Base-by-base conservation (phyloP, 2,797 vertebrate genomes). In the Pangasius mekongensis region DNA sequence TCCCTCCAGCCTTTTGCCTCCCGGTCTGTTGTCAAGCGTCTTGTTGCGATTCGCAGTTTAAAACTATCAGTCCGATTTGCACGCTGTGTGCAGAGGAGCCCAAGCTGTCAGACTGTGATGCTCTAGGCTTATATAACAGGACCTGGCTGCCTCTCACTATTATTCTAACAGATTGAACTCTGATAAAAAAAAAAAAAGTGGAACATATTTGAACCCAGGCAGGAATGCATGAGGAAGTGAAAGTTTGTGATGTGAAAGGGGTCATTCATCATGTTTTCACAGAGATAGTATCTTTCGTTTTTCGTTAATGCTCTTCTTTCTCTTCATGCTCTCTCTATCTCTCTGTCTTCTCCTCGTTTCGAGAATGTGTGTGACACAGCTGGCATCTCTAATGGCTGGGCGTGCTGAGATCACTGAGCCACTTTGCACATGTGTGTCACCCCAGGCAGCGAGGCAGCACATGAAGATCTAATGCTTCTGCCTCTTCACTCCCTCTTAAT, bases 31-130 rank as follows among this genome's bases (percentile, higher is more conserved):
- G 86, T 67, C 43, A 76, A 85, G 87, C 54, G 64, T 87, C 84
- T 91, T 62, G 14, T 86, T 84, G 87, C 69, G 80, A 78, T 83
- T 90, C 60, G 84, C 83, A 86, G 86, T 91, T 90, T 89, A 89
- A 89, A 90, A 90, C 88, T 86, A 91, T 92, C 91, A 90, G 86
- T 66, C 27, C 86, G 11, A 92, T 91, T 91, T 92, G 81, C 88
- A 91, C 87, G 87, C 88, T 89, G 76, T 87, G 86, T 91, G 86
- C 87, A 89, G 87, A 89, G 86, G 82, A 90, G 89, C 87, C 83
- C 13, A 88, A 69, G 89, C 81, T 91, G 91, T 91, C 89, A 90
- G 90, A 47, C 52, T 86, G 80, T 81, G 86, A 89, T 90, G 66
- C 88, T 90, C 73, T 87, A 81, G 84, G 88, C 87, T 92, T 90